Evolutionary conservation across 2,797 vertebrate species (phyloP).

Genomic region (Falco cherrug): DNA sequence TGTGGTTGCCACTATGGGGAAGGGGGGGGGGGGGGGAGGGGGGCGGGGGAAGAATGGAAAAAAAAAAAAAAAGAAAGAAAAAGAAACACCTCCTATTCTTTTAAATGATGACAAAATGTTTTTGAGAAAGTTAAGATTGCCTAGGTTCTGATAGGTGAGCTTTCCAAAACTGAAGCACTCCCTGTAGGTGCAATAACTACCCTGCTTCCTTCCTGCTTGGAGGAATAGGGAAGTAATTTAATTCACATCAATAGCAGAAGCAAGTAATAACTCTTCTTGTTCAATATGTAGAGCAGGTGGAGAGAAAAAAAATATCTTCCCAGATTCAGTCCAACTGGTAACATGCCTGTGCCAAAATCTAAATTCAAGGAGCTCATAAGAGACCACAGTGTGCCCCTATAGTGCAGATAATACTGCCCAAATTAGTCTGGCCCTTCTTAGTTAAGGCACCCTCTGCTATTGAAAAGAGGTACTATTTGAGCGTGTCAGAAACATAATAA

Average conservation of each 20-base stretch:
- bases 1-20: background rate
- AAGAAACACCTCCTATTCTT: background rate
- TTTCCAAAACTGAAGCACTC: background rate
- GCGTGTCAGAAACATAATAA: background rate
- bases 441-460: background rate
- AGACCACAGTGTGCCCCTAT: rapidly evolving
- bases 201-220: background rate
- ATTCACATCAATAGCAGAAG: background rate
- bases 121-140: background rate
- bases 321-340: background rate
- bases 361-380: background rate
- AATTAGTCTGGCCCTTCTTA: background rate
- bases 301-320: background rate
- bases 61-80: too few relatives aligned
- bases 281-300: background rate
- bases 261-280: background rate
- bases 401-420: background rate
- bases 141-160: background rate
- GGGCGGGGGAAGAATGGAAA: too few relatives aligned
- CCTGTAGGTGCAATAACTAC: background rate
- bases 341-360: background rate
- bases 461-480: background rate
- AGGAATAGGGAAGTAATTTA: background rate
- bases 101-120: background rate
- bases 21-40: too few relatives aligned